Conservation (phyloP, 2,113 vertebrate genomes). For the Copsychus sechellarum region DNA sequence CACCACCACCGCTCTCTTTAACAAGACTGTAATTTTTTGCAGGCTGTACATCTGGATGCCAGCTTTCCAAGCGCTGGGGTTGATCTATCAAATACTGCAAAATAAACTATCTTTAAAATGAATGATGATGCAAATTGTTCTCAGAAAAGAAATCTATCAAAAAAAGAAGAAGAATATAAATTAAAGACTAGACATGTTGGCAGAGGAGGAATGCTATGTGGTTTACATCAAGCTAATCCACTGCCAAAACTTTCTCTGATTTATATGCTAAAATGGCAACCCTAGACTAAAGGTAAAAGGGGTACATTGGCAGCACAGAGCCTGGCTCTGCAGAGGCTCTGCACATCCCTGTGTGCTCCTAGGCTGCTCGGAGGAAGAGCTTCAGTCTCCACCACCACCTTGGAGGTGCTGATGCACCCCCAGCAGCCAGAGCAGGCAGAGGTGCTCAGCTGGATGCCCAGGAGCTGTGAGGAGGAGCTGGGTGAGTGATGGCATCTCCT, state of each 20-base stretch:
- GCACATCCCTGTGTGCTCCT: background rate
- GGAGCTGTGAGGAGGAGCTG: accelerated
- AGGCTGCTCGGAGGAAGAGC: background rate
- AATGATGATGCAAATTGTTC: slow-evolving; percentile 1
- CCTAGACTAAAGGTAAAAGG: slow-evolving; percentile 30
- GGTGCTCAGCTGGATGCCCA: background rate
- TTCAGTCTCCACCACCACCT: background rate
- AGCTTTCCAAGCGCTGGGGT: background rate
- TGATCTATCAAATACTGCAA: slow-evolving; percentile 14
- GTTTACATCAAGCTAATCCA: slow-evolving; percentile 53
- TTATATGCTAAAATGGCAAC: slow-evolving; percentile 25
- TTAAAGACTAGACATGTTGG: background rate
- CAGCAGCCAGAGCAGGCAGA: background rate
- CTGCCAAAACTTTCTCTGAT: slow-evolving; percentile 51
- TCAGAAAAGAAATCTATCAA: slow-evolving; percentile 26
- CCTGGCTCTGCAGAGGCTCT: background rate
- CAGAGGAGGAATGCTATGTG: slow-evolving; percentile 19
- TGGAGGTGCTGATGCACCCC: accelerated
- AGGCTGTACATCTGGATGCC: slow-evolving; percentile 49
- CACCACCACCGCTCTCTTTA: background rate
- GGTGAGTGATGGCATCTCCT: background rate
- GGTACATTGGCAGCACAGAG: background rate
- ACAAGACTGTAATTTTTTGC: background rate
- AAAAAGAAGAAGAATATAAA: background rate
- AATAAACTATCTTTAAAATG: slow-evolving; percentile 34